A percentile compares a stretch with the other conserved stretches of the same genome.
phyloP scores from a whole-genome alignment of 2,797 vertebrate genomes.

The Fistularia commersonii region DNA sequence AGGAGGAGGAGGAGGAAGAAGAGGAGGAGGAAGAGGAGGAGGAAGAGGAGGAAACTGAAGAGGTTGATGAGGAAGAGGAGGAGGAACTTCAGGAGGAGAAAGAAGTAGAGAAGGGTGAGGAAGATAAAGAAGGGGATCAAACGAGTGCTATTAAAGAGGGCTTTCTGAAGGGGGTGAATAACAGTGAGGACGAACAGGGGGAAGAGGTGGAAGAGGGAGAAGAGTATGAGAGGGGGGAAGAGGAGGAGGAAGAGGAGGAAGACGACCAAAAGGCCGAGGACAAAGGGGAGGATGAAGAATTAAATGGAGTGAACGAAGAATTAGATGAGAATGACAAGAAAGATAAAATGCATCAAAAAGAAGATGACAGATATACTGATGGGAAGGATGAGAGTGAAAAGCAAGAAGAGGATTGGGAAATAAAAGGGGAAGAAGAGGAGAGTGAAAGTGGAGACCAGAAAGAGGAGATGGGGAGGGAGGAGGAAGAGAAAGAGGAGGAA shows the following conservation, averaged over 20 bases:
- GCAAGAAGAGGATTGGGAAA: accelerated
- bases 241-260: neutral
- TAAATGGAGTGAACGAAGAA: too few relatives aligned
- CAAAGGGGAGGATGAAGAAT: neutral
- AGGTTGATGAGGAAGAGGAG: neutral
- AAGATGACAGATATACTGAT: neutral
- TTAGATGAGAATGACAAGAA: too few relatives aligned
- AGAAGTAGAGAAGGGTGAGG: neutral
- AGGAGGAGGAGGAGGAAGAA: neutral
- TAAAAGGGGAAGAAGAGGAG: neutral
- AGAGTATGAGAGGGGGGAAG: neutral
- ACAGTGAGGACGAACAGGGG: neutral
- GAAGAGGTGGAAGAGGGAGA: neutral
- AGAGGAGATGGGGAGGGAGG: neutral
- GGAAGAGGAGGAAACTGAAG: neutral
- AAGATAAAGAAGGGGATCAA: neutral
- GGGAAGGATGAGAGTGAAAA: neutral
- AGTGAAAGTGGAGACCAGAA: neutral
- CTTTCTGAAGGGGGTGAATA: too few relatives aligned
- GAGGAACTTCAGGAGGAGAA: neutral
- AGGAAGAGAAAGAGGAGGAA: neutral
- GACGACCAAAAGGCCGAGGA: neutral
- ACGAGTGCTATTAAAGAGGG: too few relatives aligned
- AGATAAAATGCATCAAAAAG: too few relatives aligned
- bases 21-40: neutral